phyloP scores from a whole-genome alignment of 1,140 invertebrate genomes.

The Elysia chlorotica region DNA sequence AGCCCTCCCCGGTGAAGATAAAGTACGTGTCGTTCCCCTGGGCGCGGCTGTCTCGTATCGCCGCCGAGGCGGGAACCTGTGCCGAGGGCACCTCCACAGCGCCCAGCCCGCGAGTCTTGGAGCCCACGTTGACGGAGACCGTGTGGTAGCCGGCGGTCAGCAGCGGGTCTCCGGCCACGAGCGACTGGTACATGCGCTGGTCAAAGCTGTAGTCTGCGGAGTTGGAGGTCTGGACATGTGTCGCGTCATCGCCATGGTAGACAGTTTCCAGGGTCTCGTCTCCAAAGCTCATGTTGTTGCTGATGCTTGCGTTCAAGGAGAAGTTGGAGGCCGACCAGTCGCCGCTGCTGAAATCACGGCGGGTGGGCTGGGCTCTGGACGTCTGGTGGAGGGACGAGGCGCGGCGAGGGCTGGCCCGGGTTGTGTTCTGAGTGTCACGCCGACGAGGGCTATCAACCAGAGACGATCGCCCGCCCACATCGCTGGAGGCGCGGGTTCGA shows the following conservation, averaged over 20 bases:
- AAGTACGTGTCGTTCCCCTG: no score
- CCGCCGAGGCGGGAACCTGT: no score
- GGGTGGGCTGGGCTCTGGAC: background rate
- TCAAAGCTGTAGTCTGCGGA: background rate
- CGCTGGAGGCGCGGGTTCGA: no score
- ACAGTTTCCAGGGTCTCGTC: background rate
- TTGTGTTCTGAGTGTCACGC: background rate
- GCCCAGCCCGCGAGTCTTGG: no score
- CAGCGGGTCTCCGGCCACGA: background rate
- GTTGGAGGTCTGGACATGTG: background rate
- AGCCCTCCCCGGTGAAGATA: no score
- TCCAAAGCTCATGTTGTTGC: conserved; percentile 4
- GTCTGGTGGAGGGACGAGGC: background rate
- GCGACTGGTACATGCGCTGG: background rate
- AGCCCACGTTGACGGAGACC: background rate
- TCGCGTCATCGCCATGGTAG: background rate
- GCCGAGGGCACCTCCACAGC: no score
- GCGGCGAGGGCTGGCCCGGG: background rate
- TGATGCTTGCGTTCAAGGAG: background rate
- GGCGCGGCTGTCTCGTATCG: no score
- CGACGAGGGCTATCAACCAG: background rate
- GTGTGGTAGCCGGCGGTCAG: background rate
- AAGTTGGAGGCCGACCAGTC: background rate
- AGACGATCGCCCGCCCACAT: background rate
- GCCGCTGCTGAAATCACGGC: background rate